Evolutionary conservation across 2,113 vertebrate genomes (phyloP), one percentile per base, ranked within the genome.

Genomic region (Semnornis frantzii): DNA sequence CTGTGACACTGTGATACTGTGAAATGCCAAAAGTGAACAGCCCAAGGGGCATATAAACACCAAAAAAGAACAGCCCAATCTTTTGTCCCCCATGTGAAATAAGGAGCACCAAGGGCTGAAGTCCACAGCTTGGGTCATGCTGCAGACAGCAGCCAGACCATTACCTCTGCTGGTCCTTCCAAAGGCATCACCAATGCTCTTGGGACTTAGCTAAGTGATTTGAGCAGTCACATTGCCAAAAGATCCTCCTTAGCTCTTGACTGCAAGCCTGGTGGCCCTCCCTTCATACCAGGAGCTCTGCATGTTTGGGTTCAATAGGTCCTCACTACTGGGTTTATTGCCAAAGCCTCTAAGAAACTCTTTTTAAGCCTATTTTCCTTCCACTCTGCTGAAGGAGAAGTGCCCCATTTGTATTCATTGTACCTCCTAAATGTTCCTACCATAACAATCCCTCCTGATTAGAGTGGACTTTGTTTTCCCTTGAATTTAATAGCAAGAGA

Each of bases 391-490:
- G 50, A 44, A 87, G 78, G 52, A 66, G 80, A 92, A 87, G 52
- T 23, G 68, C 33, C 4, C 68, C 82, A 95, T 96, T 96, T 95
- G 76, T 95, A 93, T 94, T 91, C 92, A 95, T 91, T 91, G 78
- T 85, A 57, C 74, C 48, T 91, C 86, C 92, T 82, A 91, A 95
- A 93, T 85, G 78, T 60, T 92, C 74, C 74, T 52, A 57, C 84
- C 75, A 68, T 58, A 87, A 96, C 91, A 89, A 94, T 96, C 58
- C 8, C 57, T 96, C 80, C 90, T 85, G 94, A 91, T 95, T 94
- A 85, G 13, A 77, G 78, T 87, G 94, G 92, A 92, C 89, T 91
- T 95, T 52, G 95, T 93, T 95, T 91, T 84, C 84, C 5, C 12
- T 82, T 79, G 72, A 70, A 85, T 94, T 85, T 96, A 94, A 96